These are phyloP conservation scores for Pseudococcus viburni DNA, from an alignment of 2,888 invertebrate genomes.

Conservation along the genomic window DNA sequence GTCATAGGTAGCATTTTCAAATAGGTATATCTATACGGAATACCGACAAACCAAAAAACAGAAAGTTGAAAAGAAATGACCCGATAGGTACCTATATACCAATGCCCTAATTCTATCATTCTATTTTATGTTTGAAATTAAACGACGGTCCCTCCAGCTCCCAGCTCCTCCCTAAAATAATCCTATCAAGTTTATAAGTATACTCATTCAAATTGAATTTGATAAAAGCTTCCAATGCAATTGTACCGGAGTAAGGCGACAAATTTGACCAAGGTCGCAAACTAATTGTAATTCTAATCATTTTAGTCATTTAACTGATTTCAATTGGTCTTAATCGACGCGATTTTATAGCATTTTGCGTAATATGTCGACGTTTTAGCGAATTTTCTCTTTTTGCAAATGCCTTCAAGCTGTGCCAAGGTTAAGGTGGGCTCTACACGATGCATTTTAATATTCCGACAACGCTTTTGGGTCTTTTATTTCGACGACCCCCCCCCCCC, in stretches of 20 bases:
- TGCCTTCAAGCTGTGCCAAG: background rate
- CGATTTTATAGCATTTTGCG: background rate
- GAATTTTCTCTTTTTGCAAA: background rate
- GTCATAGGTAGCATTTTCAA: too few species aligned
- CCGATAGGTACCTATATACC: too few species aligned
- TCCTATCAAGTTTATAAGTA: too few species aligned
- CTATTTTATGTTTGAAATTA: too few species aligned
- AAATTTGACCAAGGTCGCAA: constrained; percentile 9
- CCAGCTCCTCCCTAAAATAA: too few species aligned
- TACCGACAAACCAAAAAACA: too few species aligned
- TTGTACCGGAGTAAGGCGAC: background rate
- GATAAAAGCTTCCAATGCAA: background rate
- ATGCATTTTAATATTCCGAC: constrained; percentile 11
- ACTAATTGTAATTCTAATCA: constrained; percentile 40
- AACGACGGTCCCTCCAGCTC: too few species aligned
- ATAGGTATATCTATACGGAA: too few species aligned
- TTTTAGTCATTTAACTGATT: background rate
- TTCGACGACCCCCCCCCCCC: background rate
- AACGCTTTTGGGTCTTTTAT: background rate
- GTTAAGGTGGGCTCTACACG: background rate
- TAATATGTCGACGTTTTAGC: background rate
- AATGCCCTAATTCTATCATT: too few species aligned
- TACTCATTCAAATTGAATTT: too few species aligned
- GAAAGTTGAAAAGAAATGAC: too few species aligned
- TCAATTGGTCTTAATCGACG: constrained; percentile 12